Evolutionary conservation across 1,140 invertebrate genomes (phyloP).

Genomic region (Epicauta chinensis): DNA sequence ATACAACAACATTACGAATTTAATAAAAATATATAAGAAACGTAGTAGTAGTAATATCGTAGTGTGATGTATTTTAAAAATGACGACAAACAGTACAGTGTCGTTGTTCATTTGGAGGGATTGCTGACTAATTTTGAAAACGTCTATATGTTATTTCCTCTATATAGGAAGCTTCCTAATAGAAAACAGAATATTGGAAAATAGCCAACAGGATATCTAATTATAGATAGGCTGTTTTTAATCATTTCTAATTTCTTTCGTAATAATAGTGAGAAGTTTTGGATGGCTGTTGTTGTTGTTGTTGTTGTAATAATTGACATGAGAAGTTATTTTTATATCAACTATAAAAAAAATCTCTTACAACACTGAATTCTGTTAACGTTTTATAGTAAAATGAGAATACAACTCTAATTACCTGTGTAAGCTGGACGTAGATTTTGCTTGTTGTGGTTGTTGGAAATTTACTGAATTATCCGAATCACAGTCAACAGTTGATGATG

Average conservation of each 20-base stretch:
- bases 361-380: neutral
- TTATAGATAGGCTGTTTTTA: slow-evolving; percentile 33
- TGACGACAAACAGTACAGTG: slow-evolving; percentile 8
- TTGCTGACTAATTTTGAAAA: slow-evolving; percentile 36
- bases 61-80: neutral
- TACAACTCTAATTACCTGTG: neutral
- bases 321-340: neutral
- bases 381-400: neutral
- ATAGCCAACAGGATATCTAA: slow-evolving; percentile 41
- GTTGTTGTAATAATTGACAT: neutral
- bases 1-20: no score
- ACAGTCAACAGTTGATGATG: slow-evolving; percentile 6
- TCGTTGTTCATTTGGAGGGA: slow-evolving; percentile 20
- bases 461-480: neutral
- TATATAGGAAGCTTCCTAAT: slow-evolving; percentile 33
- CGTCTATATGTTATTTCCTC: slow-evolving; percentile 28
- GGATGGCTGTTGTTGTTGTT: no score
- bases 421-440: neutral
- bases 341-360: neutral
- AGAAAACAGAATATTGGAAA: slow-evolving; percentile 31
- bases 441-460: no score
- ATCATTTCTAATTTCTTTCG: slow-evolving; percentile 26
- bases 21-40: no score
- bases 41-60: no score
- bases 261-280: slow-evolving; percentile 18